These are phyloP conservation scores for Heliconius sara DNA, from an alignment of 2,888 invertebrate species.

Conservation along the genomic window DNA sequence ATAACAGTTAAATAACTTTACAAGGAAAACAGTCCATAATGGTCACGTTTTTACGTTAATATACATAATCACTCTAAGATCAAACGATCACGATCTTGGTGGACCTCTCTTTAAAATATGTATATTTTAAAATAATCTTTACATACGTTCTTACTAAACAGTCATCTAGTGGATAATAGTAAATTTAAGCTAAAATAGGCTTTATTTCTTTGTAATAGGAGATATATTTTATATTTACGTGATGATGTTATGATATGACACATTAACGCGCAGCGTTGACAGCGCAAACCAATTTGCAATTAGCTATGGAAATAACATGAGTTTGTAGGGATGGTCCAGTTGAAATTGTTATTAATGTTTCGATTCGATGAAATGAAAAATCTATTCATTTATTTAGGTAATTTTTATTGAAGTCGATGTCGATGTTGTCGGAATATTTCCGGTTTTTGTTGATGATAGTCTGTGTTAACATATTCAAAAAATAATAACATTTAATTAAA, in stretches of 20 bases:
- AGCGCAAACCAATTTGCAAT: slow-evolving; percentile 79
- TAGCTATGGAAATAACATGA: slow-evolving; percentile 79
- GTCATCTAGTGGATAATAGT: neutral
- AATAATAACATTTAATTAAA: too few species aligned
- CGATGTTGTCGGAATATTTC: too few species aligned
- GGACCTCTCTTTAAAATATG: slow-evolving; percentile 31
- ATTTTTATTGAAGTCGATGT: too few species aligned
- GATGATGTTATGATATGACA: slow-evolving; percentile 67
- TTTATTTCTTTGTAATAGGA: slow-evolving; percentile 26
- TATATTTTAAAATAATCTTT: slow-evolving; percentile 30
- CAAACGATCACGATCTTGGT: slow-evolving; percentile 39
- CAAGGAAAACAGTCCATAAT: slow-evolving; percentile 36
- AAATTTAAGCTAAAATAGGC: neutral
- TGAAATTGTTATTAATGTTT: neutral
- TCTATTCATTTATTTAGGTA: neutral
- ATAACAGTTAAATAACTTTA: slow-evolving; percentile 12
- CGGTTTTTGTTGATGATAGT: too few species aligned
- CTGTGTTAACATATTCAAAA: too few species aligned
- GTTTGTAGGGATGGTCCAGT: slow-evolving; percentile 54
- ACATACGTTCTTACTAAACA: slow-evolving; percentile 20
- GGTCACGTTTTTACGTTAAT: slow-evolving; percentile 47
- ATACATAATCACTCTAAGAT: slow-evolving; percentile 42
- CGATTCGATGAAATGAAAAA: neutral
- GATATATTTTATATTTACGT: slow-evolving; percentile 12
- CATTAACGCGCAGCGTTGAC: slow-evolving; percentile 79